These are phyloP conservation scores for Acleris literana DNA, from an alignment of 2,888 invertebrate genomes.

Conservation along the genomic window DNA sequence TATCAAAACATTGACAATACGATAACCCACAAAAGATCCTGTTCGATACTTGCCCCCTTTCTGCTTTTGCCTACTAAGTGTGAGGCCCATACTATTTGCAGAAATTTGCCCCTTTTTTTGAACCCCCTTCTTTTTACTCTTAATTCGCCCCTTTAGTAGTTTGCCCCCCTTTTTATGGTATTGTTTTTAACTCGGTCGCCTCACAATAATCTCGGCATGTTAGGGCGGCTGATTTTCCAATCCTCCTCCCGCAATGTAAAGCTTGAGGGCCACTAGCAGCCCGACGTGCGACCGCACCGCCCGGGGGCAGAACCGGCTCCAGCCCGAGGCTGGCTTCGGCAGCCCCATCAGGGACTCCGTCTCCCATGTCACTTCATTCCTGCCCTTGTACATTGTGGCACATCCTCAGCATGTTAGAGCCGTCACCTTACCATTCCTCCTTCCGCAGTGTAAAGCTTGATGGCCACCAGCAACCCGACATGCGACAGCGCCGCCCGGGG, in stretches of 20 bases:
- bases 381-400: conserved; percentile 71
- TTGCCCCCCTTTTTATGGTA: too few species aligned
- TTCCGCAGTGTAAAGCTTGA: conserved; percentile 90
- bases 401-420: conserved; percentile 50
- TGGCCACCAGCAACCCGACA: conserved; percentile 88
- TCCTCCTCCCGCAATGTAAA: conserved; percentile 91
- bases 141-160: too few species aligned
- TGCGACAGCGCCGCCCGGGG: conserved; percentile 89
- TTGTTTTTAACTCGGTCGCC: too few species aligned
- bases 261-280: conserved; percentile 88
- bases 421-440: too few species aligned
- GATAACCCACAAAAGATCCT: too few species aligned
- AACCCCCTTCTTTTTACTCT: too few species aligned
- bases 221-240: conserved; percentile 82
- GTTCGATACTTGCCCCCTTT: too few species aligned
- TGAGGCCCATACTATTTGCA: too few species aligned
- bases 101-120: too few species aligned
- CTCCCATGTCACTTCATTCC: conserved; percentile 76
- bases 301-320: conserved; percentile 85
- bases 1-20: too few species aligned
- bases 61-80: too few species aligned
- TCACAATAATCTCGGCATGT: conserved; percentile 48
- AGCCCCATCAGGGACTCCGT: conserved; percentile 79
- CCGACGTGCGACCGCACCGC: conserved; percentile 89
- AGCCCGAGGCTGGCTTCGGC: conserved; percentile 62